phyloP scores from a whole-genome alignment of 2,888 invertebrate species.

The Agriopis marginaria region DNA sequence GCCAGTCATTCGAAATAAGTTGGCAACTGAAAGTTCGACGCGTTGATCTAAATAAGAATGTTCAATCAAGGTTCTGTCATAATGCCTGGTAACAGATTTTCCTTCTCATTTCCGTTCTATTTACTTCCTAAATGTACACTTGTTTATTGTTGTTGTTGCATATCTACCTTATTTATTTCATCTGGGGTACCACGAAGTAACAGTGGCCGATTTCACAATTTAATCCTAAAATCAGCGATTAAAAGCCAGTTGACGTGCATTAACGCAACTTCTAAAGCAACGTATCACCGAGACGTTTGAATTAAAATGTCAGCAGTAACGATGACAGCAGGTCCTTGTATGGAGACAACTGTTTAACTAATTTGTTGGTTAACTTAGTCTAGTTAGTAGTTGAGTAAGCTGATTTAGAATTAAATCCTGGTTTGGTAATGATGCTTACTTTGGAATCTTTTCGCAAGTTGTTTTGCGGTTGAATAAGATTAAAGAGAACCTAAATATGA shows the following conservation, averaged over 20 bases:
- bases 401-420: slow-evolving; percentile 16
- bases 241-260: slow-evolving; percentile 22
- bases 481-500: not conserved
- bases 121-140: too few relatives aligned
- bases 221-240: slow-evolving; percentile 22
- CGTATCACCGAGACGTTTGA: slow-evolving; percentile 41
- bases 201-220: slow-evolving; percentile 16
- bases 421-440: slow-evolving; percentile 16
- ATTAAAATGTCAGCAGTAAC: slow-evolving; percentile 54
- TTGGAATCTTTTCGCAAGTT: slow-evolving; percentile 10
- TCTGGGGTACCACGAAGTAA: not conserved
- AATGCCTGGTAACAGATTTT: too few relatives aligned
- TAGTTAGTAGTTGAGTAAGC: slow-evolving; percentile 33
- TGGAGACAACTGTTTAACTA: slow-evolving; percentile 30
- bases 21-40: too few relatives aligned
- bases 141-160: too few relatives aligned
- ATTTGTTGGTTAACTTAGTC: slow-evolving; percentile 21
- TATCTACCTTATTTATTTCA: too few relatives aligned
- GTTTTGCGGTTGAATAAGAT: not conserved
- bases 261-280: slow-evolving; percentile 34
- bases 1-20: too few relatives aligned
- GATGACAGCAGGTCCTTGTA: slow-evolving; percentile 37
- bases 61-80: too few relatives aligned
- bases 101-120: too few relatives aligned
- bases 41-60: too few relatives aligned